Evolutionary conservation across 2,888 invertebrate genomes (phyloP).

Genomic region (Sarcophaga variegata): DNA sequence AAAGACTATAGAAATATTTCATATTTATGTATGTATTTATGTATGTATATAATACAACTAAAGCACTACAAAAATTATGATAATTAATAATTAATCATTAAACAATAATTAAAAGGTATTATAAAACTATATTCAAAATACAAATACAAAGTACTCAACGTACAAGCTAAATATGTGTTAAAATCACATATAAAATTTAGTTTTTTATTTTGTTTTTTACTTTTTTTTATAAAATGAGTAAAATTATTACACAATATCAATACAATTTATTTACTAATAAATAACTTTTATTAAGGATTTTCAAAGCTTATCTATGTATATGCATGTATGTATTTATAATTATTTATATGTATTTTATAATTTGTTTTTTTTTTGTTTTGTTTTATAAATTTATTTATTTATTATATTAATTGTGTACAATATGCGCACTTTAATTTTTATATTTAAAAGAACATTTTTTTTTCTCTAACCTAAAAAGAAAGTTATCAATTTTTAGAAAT

Average conservation of each 20-base stretch:
- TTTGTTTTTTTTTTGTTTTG: not conserved
- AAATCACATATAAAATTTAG: slow-evolving; percentile 44
- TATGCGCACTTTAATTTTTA: slow-evolving; percentile 56
- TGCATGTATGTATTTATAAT: not conserved
- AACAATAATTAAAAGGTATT: not conserved
- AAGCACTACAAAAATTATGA: slow-evolving; percentile 51
- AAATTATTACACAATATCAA: slow-evolving; percentile 44
- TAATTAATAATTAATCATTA: slow-evolving; percentile 11
- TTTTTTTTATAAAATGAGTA: slow-evolving; percentile 22
- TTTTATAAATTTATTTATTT: slow-evolving; percentile 18
- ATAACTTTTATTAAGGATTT: slow-evolving; percentile 20
- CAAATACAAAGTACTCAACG: slow-evolving; percentile 39
- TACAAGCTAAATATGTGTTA: slow-evolving; percentile 55
- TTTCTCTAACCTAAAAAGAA: no score
- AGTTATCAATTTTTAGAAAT: no score
- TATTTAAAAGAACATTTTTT: not conserved
- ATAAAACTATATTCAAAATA: slow-evolving; percentile 11
- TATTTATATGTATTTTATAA: slow-evolving; percentile 19
- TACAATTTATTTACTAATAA: slow-evolving; percentile 3
- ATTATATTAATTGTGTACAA: slow-evolving; percentile 51
- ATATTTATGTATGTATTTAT: slow-evolving; percentile 21
- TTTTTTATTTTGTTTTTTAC: slow-evolving; percentile 4
- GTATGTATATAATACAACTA: slow-evolving; percentile 48
- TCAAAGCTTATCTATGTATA: slow-evolving; percentile 2
- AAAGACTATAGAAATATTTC: slow-evolving; percentile 48